A percentile compares a stretch with the other conserved stretches of the same genome.
Evolutionary conservation across 2,888 invertebrate genomes (phyloP).

Genomic region (Eubasilissa splendida): DNA sequence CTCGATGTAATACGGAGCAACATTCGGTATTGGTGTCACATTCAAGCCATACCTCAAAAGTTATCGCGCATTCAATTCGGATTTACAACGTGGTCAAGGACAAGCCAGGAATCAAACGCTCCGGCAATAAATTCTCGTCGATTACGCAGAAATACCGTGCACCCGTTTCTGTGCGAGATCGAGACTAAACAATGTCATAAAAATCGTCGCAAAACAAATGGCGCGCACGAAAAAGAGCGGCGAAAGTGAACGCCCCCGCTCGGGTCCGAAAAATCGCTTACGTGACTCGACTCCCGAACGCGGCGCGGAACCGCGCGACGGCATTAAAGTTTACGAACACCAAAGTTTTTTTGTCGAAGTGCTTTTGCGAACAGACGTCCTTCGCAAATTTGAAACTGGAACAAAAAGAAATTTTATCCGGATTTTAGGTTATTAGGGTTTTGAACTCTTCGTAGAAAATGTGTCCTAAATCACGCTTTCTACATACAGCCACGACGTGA

Average conservation of each 20-base stretch:
- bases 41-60: not conserved
- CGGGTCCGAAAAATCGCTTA: slow-evolving; percentile 26
- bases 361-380: slow-evolving; percentile 8
- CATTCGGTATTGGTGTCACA: not conserved
- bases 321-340: slow-evolving; percentile 15
- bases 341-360: slow-evolving; percentile 10
- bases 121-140: slow-evolving; percentile 18
- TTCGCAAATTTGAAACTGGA: slow-evolving; percentile 5
- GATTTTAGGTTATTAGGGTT: not conserved
- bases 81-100: slow-evolving; percentile 17
- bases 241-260: not conserved
- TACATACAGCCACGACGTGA: no score
- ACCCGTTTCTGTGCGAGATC: not conserved
- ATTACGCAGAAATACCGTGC: slow-evolving; percentile 15
- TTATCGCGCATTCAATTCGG: slow-evolving; percentile 15
- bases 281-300: slow-evolving; percentile 10
- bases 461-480: not conserved
- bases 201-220: slow-evolving; percentile 17
- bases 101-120: slow-evolving; percentile 23
- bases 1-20: no score
- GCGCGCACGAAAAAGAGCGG: slow-evolving; percentile 20
- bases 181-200: slow-evolving; percentile 32
- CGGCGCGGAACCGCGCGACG: not conserved
- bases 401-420: slow-evolving; percentile 2
- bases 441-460: not conserved